Conservation (phyloP, 2,797 vertebrate genomes). For the Poeciliopsis turneri region DNA sequence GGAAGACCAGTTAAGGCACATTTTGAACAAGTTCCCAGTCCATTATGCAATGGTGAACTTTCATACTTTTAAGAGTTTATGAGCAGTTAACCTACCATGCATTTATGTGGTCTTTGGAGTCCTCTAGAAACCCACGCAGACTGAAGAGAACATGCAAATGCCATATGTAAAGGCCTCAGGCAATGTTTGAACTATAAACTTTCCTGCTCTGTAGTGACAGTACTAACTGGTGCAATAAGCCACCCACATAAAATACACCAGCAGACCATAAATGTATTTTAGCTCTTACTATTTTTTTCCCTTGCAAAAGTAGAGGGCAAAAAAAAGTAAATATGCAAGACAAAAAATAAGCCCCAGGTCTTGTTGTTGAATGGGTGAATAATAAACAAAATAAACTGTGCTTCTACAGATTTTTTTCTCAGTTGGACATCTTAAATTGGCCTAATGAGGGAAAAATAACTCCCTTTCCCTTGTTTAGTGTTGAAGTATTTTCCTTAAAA, state of each 20-base stretch:
- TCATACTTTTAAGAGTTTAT: background rate
- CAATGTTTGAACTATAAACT: background rate
- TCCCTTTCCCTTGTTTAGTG: slow-evolving; percentile 27
- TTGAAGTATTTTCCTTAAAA: slow-evolving; percentile 40
- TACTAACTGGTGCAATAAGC: background rate
- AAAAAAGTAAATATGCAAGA: slow-evolving; percentile 12
- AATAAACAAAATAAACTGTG: slow-evolving; percentile 3
- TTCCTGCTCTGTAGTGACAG: background rate
- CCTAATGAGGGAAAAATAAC: slow-evolving; percentile 40
- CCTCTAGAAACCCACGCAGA: background rate
- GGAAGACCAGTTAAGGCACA: background rate
- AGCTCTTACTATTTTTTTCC: slow-evolving; percentile 19
- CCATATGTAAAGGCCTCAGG: background rate
- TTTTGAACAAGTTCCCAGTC: background rate
- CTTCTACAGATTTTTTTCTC: slow-evolving; percentile 15
- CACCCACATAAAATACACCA: slow-evolving; percentile 16
- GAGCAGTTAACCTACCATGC: background rate
- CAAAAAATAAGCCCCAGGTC: background rate
- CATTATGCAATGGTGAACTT: background rate
- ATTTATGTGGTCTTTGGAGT: background rate
- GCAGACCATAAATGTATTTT: slow-evolving; percentile 6
- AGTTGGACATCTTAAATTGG: slow-evolving; percentile 20
- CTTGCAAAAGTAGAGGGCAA: slow-evolving; percentile 11
- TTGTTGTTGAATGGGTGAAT: slow-evolving; percentile 8
- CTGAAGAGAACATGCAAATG: background rate